Conservation (phyloP, 2,113 vertebrate species). For the Ophiodon elongatus region DNA sequence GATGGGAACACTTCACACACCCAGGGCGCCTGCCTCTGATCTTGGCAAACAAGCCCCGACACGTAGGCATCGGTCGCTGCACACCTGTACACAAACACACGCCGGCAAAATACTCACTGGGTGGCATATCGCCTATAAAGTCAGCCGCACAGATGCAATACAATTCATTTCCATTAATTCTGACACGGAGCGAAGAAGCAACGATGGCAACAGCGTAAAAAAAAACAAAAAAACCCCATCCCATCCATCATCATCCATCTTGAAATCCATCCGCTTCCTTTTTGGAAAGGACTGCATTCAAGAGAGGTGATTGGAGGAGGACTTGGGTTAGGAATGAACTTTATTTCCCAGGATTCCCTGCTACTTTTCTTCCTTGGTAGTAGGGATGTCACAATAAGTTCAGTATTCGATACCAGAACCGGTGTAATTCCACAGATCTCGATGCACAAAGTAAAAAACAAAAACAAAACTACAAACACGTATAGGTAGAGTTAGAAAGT, state of each 20-base stretch:
- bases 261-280: background rate
- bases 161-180: conserved; percentile 56
- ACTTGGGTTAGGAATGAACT: background rate
- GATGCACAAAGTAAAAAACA: no score
- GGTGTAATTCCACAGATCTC: no score
- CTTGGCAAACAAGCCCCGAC: conserved; percentile 67
- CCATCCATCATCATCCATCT: conserved; percentile 50
- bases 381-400: no score
- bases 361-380: background rate
- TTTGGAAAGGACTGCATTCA: background rate
- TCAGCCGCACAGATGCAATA: conserved; percentile 26
- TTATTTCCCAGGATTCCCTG: background rate
- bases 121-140: background rate
- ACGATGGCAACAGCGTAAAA: background rate
- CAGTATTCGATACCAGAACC: no score
- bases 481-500: no score
- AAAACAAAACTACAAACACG: no score
- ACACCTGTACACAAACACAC: conserved; percentile 37
- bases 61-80: conserved; percentile 25
- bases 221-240: no score
- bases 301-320: background rate
- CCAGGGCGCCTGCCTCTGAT: conserved; percentile 67
- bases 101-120: background rate
- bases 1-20: conserved; percentile 79
- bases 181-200: conserved; percentile 18